Evolutionary conservation across 2,113 vertebrate genomes (phyloP), one percentile per base, ranked within the genome.

Genomic region (Lophotis ruficrista): DNA sequence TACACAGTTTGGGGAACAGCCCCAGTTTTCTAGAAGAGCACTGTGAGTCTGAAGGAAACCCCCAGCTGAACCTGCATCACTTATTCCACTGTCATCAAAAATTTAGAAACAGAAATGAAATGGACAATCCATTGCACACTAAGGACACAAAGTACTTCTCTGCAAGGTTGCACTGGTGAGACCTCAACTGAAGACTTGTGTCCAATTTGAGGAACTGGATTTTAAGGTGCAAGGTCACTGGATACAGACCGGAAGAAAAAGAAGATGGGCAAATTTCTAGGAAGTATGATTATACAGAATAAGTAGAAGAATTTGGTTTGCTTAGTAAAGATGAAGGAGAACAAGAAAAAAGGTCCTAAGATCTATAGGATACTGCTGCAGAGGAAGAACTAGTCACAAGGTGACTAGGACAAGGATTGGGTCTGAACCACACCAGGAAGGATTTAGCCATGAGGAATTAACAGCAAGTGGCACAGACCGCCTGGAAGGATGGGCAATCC

Each of bases 181-280:
- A 76, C 24, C 50, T 57, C 50, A 84, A 9, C n/a, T 58, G 37
- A 77, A 56, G 13, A 80, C 4, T 18, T 19, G 30, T 14, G 24
- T 30, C 33, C 24, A 61, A 0, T n/a, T 0, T 72, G 35, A 89
- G 54, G 38, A 89, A 77, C 2, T 0, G 5, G 48, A 69, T 69
- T 87, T 89, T 78, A 87, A 60, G 20, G 28, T 38, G 5, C 50
- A 77, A 35, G 69, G 4, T 84, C 18, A 10, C 17, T 35, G 24
- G 10, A 37, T 1, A 41, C 25, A 79, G 33, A 60, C 73, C 38
- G 79, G 33, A 75, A 87, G 22, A 68, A 23, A 60, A 78, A 81
- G 22, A n/a, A 33, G 16, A 50, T 4, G 22, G 15, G 3, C 10
- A 68, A 35, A 12, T n/a, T 90, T 69, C 66, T 64, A 87, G 41